Evolutionary conservation across 2,797 vertebrate species (phyloP).

Genomic region (Lagodon rhomboides): DNA sequence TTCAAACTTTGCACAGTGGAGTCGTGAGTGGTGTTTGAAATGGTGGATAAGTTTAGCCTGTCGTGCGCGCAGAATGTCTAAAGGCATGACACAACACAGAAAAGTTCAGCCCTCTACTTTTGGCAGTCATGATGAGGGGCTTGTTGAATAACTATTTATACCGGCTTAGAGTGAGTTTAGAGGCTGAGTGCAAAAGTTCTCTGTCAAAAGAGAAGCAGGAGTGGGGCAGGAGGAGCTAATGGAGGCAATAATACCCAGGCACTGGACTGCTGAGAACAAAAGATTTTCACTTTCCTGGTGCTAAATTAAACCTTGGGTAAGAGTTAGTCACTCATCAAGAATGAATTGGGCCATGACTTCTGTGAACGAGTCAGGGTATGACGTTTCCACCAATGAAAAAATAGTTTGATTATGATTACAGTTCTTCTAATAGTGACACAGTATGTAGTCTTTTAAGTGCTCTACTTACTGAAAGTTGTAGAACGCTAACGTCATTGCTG

Average conservation of each 20-base stretch:
- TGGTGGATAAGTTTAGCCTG: neutral
- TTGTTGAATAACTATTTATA: constrained; percentile 35
- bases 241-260: constrained; percentile 13
- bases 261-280: constrained; percentile 4
- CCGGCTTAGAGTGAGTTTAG: neutral
- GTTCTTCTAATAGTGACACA: neutral
- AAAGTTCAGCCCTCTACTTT: constrained; percentile 20
- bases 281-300: neutral
- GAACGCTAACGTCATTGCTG: neutral
- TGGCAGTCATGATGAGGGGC: constrained; percentile 20
- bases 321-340: constrained; percentile 9
- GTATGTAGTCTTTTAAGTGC: neutral
- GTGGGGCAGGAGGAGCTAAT: neutral
- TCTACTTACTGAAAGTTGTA: neutral
- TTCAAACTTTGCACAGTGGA: neutral
- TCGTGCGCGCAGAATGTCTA: neutral
- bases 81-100: neutral
- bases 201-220: constrained; percentile 9
- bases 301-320: constrained; percentile 33
- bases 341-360: constrained; percentile 31
- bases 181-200: constrained; percentile 15
- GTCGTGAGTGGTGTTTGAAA: neutral
- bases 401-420: neutral
- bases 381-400: neutral
- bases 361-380: constrained; percentile 24